A percentile compares a stretch with the other conserved stretches of the same genome.
Evolutionary conservation across 1,140 invertebrate genomes (phyloP).

Genomic region (Leptinotarsa lineolata): DNA sequence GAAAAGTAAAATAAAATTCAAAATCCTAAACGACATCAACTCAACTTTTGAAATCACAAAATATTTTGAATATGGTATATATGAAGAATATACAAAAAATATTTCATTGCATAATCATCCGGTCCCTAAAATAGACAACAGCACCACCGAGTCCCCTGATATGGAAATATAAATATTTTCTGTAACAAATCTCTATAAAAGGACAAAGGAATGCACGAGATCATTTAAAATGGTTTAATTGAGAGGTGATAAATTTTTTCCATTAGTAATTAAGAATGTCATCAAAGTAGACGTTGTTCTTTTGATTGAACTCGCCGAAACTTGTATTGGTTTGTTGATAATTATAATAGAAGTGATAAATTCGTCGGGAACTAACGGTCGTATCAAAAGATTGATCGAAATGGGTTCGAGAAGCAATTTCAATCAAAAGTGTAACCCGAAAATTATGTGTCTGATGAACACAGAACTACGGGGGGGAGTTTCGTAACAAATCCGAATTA

Average conservation of each 20-base stretch:
- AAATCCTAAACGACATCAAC: too few species aligned
- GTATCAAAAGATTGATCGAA: not conserved
- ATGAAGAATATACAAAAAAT: too few species aligned
- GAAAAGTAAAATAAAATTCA: too few species aligned
- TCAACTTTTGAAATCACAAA: too few species aligned
- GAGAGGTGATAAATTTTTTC: slow-evolving; percentile 24
- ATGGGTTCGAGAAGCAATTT: not conserved
- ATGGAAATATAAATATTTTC: slow-evolving; percentile 12
- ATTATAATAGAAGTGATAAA: slow-evolving; percentile 11
- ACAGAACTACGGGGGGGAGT: too few species aligned
- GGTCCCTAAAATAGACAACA: not conserved
- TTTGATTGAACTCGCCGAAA: slow-evolving; percentile 21
- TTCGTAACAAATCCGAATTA: too few species aligned
- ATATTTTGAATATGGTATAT: too few species aligned
- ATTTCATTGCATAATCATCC: not conserved
- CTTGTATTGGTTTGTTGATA: slow-evolving; percentile 18
- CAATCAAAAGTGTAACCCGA: not conserved
- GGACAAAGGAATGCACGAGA: slow-evolving; percentile 22
- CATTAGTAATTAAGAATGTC: slow-evolving; percentile 24
- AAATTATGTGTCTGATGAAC: too few species aligned
- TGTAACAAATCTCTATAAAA: slow-evolving; percentile 20
- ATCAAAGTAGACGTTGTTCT: slow-evolving; percentile 11
- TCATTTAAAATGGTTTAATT: slow-evolving; percentile 26
- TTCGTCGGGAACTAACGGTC: not conserved
- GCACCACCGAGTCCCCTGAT: slow-evolving; percentile 4